Base-by-base conservation (phyloP, 2,888 invertebrate species). In the Spisula subtruncata region DNA sequence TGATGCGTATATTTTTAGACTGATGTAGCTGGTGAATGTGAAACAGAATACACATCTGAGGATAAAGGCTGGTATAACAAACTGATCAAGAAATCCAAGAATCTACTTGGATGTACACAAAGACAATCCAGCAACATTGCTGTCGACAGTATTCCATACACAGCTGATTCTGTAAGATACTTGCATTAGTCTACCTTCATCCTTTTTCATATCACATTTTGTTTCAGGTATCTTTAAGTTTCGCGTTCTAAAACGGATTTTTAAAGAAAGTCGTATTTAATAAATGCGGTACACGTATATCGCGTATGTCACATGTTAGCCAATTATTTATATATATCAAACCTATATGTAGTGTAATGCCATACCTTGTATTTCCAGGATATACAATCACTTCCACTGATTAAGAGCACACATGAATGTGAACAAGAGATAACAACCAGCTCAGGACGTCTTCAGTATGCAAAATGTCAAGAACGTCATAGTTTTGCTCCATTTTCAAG, bases 11-110 rank as follows among this genome's bases (percentile, higher is more conserved):
- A 20, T 16, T 80, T 56, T 81, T 94, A 98, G 97, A 97, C 97
- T 95, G 99, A 99, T 96, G 98, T 99, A 0, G 98, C 98, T 88
- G 99, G 99, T 0, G 97, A 97, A 29, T 99, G 99, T 95, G 97
- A 98, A 82, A 98, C 98, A 0, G 97, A 97, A 51, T 99, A 99
- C 96, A 97, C 91, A 16, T 93, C 94, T 14, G 91, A 94, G 1
- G 92, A 94, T 14, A 93, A 93, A 81, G 94, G 94, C 32, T 95
- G 94, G 94, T 93, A 94, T 84, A 92, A 92, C 5, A 88, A 90
- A 81, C 93, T 93, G 41, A 93, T 96, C 85, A 95, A 93, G 85
- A 96, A 96, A 91, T 93, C 93, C 80, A 97, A 96, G 90, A 94
- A 96, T 87, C 92, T 96, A 18, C 91, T 96, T 20, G 94, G 94